A percentile compares a stretch with the other conserved stretches of the same genome.
Conservation (phyloP, 2,113 vertebrate genomes). For the Gadus chalcogrammus region DNA sequence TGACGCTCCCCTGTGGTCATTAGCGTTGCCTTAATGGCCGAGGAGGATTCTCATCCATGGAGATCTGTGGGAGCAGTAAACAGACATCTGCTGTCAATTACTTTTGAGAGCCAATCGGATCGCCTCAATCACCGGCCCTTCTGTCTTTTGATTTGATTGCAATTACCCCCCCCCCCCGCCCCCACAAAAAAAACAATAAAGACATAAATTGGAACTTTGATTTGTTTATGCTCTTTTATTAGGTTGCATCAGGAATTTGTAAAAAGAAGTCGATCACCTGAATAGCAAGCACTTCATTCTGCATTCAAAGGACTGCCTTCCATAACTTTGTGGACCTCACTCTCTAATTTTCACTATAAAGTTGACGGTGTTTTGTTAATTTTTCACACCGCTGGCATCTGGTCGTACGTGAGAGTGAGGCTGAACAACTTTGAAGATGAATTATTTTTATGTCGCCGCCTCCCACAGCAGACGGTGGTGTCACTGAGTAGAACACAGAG, state of each 20-base stretch:
- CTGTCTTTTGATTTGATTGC: conserved; percentile 37
- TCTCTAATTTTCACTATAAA: conserved; percentile 11
- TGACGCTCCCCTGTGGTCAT: conserved; percentile 23
- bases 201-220: too few relatives aligned
- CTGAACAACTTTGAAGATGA: background rate
- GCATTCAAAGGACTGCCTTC: conserved; percentile 20
- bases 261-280: conserved; percentile 29
- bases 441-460: conserved; percentile 4
- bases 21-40: conserved; percentile 29
- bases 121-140: conserved; percentile 29
- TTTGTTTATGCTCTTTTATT: too few relatives aligned
- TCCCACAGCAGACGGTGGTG: background rate
- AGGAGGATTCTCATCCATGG: conserved; percentile 13
- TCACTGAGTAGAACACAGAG: background rate
- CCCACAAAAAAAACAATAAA: too few relatives aligned
- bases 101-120: conserved; percentile 40
- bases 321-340: background rate
- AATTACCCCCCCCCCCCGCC: too few relatives aligned
- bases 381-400: background rate
- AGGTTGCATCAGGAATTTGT: too few relatives aligned
- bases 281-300: conserved; percentile 31
- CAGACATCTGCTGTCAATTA: conserved; percentile 47
- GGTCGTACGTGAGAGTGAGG: background rate
- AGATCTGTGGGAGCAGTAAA: conserved; percentile 6
- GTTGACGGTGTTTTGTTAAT: conserved; percentile 12